These are phyloP conservation scores for Nomada ruficornis DNA, from an alignment of 2,888 invertebrate species.

Conservation along the genomic window DNA sequence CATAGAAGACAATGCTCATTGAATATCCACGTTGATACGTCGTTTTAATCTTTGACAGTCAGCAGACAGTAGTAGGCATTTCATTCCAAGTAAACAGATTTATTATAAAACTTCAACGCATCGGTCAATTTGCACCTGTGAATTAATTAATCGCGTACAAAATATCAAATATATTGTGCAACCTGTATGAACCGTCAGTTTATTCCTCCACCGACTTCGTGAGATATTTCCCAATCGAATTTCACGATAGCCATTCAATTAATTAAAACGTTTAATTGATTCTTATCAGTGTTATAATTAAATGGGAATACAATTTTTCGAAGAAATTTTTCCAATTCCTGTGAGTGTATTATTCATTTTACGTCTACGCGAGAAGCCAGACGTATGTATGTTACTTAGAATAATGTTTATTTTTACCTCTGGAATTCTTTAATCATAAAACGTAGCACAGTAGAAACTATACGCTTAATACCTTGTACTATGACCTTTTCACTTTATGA, in stretches of 20 bases:
- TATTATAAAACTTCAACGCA: background rate
- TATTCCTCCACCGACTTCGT: too few relatives aligned
- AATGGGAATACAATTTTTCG: too few relatives aligned
- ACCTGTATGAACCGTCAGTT: background rate
- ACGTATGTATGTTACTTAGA: background rate
- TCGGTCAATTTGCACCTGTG: background rate
- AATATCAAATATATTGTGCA: background rate
- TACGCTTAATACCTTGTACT: too few relatives aligned
- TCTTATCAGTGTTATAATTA: background rate
- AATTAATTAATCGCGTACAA: background rate
- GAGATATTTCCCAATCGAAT: background rate
- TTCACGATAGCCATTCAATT: background rate
- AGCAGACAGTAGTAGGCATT: background rate
- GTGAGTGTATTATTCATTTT: background rate
- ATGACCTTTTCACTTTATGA: too few relatives aligned
- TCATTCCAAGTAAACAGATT: background rate
- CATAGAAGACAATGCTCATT: slow-evolving; percentile 29
- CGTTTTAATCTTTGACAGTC: slow-evolving; percentile 6
- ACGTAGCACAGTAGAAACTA: too few relatives aligned
- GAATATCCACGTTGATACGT: slow-evolving; percentile 29
- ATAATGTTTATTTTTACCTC: background rate
- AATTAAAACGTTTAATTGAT: background rate
- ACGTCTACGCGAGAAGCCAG: background rate
- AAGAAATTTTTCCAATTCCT: background rate
- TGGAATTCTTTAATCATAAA: background rate